phyloP scores from a whole-genome alignment of 2,797 vertebrate species.

The Babyrousa celebensis region DNA sequence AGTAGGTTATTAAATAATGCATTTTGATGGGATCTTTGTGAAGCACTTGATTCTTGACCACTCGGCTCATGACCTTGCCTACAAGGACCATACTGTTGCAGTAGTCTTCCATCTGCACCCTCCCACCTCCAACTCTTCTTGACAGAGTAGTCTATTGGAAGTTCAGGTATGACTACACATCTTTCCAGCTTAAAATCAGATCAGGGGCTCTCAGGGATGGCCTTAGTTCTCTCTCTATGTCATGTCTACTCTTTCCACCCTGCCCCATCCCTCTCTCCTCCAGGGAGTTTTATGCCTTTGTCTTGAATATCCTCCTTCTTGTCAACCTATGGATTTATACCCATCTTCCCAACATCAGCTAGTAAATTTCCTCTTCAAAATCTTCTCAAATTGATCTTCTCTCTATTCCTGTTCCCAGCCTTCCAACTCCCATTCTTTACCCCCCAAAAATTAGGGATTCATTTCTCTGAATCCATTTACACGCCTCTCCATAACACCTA shows the following conservation, averaged over 20 bases:
- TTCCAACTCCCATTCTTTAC: not conserved
- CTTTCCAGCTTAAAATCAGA: not conserved
- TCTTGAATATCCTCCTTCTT: not conserved
- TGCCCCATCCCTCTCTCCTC: fast-evolving
- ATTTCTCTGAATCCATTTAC: not conserved
- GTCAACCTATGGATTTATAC: not conserved
- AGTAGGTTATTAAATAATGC: not conserved
- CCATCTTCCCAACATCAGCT: not conserved
- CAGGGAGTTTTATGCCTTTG: not conserved
- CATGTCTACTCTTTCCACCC: fast-evolving
- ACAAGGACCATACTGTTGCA: not conserved
- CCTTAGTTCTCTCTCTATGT: not conserved
- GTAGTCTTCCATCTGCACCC: not conserved
- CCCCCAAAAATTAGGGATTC: too few species aligned
- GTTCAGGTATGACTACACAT: not conserved
- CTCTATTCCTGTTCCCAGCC: not conserved
- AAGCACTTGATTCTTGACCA: not conserved
- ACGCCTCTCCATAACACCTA: too few species aligned
- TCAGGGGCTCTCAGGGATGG: not conserved
- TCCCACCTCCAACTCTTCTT: not conserved
- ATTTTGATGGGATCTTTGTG: not conserved
- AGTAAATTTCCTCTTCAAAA: not conserved
- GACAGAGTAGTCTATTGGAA: not conserved
- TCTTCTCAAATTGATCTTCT: not conserved
- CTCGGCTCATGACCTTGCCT: not conserved